Conservation (phyloP, 2,797 vertebrate genomes). For the Myotis daubentonii region DNA sequence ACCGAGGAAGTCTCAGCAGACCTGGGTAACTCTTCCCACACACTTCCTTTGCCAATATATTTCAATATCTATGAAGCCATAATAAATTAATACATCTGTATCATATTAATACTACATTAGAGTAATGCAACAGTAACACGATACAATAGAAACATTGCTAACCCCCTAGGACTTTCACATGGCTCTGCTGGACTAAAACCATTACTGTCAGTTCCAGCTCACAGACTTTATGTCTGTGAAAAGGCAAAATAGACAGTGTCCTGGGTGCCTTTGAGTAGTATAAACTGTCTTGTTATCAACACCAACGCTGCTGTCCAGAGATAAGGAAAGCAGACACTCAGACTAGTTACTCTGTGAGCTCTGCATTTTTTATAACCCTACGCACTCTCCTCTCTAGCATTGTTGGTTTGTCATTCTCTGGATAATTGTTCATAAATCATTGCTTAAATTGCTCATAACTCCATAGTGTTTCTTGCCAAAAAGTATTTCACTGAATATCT, state of each 20-base stretch:
- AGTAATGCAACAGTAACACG: constrained; percentile 50
- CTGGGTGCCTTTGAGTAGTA: background rate
- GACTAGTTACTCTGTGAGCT: constrained; percentile 40
- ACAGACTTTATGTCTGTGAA: constrained; percentile 54
- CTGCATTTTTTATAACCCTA: constrained; percentile 16
- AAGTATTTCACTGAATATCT: constrained; percentile 41
- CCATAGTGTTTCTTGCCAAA: constrained; percentile 35
- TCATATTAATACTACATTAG: constrained; percentile 63
- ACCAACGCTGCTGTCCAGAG: constrained; percentile 47
- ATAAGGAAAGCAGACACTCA: constrained; percentile 73
- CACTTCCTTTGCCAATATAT: constrained; percentile 62
- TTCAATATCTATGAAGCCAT: constrained; percentile 63
- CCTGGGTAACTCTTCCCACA: constrained; percentile 52
- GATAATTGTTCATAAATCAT: constrained; percentile 64
- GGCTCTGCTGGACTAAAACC: constrained; percentile 66
- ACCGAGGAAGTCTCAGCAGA: constrained; percentile 73
- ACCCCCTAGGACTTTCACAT: constrained; percentile 52
- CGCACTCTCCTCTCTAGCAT: constrained; percentile 2
- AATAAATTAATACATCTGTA: constrained; percentile 78
- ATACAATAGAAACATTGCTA: constrained; percentile 66
- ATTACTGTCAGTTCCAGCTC: constrained; percentile 60
- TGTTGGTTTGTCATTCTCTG: constrained; percentile 56
- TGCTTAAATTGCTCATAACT: constrained; percentile 45
- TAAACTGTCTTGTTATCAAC: constrained; percentile 64
- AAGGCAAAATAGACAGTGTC: constrained; percentile 35